phyloP scores from a whole-genome alignment of 2,797 vertebrate genomes.

The Phrynocephalus guinanensis region DNA sequence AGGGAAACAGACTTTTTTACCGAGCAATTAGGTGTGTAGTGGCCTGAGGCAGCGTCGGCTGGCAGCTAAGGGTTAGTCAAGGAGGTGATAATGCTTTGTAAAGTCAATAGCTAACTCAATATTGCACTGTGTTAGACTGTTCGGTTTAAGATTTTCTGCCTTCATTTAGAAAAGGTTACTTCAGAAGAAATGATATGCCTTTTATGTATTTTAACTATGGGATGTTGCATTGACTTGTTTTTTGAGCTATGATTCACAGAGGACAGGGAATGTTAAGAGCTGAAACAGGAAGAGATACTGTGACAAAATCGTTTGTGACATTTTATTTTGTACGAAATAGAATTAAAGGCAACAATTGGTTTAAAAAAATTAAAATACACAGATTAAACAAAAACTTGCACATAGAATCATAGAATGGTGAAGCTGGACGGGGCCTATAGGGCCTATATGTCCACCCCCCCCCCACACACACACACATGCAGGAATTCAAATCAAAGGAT shows the following conservation, averaged over 20 bases:
- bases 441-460: too few relatives aligned
- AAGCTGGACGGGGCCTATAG: too few relatives aligned
- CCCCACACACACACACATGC: neutral
- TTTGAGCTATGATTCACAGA: constrained; percentile 54
- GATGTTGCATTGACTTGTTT: constrained; percentile 69
- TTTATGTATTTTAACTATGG: constrained; percentile 71
- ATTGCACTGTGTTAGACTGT: constrained; percentile 74
- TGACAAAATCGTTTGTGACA: constrained; percentile 38
- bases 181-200: constrained; percentile 62
- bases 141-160: constrained; percentile 66
- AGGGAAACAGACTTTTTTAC: constrained; percentile 93
- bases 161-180: constrained; percentile 68
- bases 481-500: too few relatives aligned
- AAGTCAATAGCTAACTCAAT: constrained; percentile 81
- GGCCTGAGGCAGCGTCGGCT: constrained; percentile 90
- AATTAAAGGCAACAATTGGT: constrained; percentile 43
- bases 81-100: constrained; percentile 85
- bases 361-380: neutral
- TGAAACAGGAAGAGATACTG: constrained; percentile 35
- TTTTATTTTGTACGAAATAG: constrained; percentile 43
- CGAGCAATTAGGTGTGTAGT: constrained; percentile 97
- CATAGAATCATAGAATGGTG: too few relatives aligned
- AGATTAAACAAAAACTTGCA: constrained; percentile 6
- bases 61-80: constrained; percentile 85
- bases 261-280: constrained; percentile 47